These are phyloP conservation scores for Conistra vaccinii DNA, from an alignment of 2,888 invertebrate genomes.

Conservation along the genomic window DNA sequence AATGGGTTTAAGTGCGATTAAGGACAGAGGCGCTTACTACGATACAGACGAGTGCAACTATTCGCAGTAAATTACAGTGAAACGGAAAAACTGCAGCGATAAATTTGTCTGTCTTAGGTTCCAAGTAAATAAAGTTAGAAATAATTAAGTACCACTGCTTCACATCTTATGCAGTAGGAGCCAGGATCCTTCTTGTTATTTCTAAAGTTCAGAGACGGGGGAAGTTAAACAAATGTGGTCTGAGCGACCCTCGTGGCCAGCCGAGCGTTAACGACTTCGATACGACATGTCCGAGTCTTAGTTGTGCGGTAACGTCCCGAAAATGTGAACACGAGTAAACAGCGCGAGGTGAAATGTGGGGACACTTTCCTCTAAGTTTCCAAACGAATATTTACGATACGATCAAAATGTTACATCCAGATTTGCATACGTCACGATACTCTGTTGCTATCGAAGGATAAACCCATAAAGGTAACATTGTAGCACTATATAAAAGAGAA, in stretches of 20 bases:
- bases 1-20: slow-evolving; percentile 56
- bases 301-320: slow-evolving; percentile 43
- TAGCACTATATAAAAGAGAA: slow-evolving; percentile 50
- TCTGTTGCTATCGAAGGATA: slow-evolving; percentile 34
- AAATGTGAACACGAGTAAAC: slow-evolving; percentile 57
- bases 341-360: slow-evolving; percentile 28
- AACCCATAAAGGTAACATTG: slow-evolving; percentile 52
- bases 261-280: slow-evolving; percentile 56
- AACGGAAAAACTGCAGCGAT: slow-evolving; percentile 65
- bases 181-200: slow-evolving; percentile 40
- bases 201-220: slow-evolving; percentile 54
- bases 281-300: slow-evolving; percentile 55
- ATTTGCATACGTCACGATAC: slow-evolving; percentile 49
- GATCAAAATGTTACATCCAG: slow-evolving; percentile 28
- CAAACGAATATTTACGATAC: slow-evolving; percentile 35
- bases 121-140: slow-evolving; percentile 57
- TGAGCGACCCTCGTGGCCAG: slow-evolving; percentile 56
- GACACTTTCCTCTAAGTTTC: slow-evolving; percentile 26
- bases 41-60: slow-evolving; percentile 34
- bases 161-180: slow-evolving; percentile 45
- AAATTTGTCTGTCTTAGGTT: slow-evolving; percentile 57
- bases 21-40: slow-evolving; percentile 18
- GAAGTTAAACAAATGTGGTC: slow-evolving; percentile 65
- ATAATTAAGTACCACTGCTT: slow-evolving; percentile 58
- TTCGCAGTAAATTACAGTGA: slow-evolving; percentile 51